A percentile compares a stretch with the other conserved stretches of the same genome.
Conservation (phyloP, 1,140 invertebrate genomes). For the Bombus soroeensis region DNA sequence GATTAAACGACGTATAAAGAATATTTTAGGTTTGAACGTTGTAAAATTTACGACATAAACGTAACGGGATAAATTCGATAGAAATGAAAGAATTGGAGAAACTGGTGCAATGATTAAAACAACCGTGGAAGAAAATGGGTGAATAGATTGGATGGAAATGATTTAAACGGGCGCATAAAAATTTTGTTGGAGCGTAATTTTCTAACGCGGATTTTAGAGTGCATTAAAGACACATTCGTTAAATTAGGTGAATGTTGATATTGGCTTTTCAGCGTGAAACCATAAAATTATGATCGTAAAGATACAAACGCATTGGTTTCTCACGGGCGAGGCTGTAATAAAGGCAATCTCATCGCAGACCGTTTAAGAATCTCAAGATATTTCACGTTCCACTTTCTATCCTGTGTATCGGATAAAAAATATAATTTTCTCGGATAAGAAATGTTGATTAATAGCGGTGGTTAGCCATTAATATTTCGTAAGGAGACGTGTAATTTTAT, state of each 20-base stretch:
- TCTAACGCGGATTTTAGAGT: neutral
- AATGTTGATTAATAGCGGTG: neutral
- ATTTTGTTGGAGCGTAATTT: neutral
- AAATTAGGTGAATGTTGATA: neutral
- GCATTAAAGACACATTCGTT: neutral
- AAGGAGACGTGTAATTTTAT: neutral
- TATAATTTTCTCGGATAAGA: neutral
- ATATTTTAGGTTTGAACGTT: too few relatives aligned
- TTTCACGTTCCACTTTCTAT: neutral
- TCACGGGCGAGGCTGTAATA: too few relatives aligned
- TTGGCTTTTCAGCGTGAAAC: neutral
- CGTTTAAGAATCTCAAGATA: neutral
- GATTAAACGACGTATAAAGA: too few relatives aligned
- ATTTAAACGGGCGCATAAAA: neutral
- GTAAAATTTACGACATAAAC: too few relatives aligned
- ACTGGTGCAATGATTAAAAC: too few relatives aligned
- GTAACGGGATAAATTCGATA: too few relatives aligned
- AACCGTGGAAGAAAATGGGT: too few relatives aligned
- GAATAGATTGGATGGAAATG: neutral
- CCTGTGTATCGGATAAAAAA: neutral
- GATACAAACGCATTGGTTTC: neutral
- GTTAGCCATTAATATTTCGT: neutral
- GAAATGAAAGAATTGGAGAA: neutral
- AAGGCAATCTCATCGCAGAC: too few relatives aligned
- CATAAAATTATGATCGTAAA: conserved; percentile 14